Evolutionary conservation across 2,888 invertebrate species (phyloP).

Genomic region (Digitonthophagus gazella): DNA sequence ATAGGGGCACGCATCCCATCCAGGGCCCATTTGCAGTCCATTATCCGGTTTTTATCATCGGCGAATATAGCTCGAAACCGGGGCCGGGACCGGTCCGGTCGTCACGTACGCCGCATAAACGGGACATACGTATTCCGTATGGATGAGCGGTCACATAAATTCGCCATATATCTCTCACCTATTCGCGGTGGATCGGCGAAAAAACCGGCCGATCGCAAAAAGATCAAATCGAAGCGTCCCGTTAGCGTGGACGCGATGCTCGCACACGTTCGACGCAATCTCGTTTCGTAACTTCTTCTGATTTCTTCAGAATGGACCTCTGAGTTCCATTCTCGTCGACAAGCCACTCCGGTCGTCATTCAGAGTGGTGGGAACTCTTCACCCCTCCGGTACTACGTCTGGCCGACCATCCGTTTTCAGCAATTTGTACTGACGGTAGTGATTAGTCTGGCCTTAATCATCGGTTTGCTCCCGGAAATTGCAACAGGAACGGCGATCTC

Average conservation of each 20-base stretch:
- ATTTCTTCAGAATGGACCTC: neutral
- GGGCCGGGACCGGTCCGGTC: constrained; percentile 12
- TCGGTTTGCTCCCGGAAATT: neutral
- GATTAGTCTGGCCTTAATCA: neutral
- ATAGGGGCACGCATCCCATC: constrained; percentile 15
- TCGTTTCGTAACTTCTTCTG: neutral
- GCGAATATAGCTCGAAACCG: constrained; percentile 13
- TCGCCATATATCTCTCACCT: constrained; percentile 17
- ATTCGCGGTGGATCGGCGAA: constrained; percentile 11
- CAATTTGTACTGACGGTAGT: neutral
- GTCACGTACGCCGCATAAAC: constrained; percentile 12
- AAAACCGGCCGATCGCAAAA: constrained; percentile 9
- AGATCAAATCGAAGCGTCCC: constrained; percentile 3
- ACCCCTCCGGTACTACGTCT: no score
- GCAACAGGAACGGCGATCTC: no score
- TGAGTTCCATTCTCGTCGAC: neutral
- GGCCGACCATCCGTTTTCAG: neutral
- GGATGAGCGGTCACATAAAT: constrained; percentile 14
- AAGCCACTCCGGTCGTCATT: neutral
- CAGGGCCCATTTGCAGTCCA: constrained; percentile 14
- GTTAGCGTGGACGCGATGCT: constrained; percentile 6
- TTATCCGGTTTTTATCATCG: constrained; percentile 15
- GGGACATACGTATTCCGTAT: constrained; percentile 16
- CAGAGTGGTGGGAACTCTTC: no score
- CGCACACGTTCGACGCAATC: constrained; percentile 5